Base-by-base conservation (phyloP, 2,113 vertebrate species). In the Myocastor coypus region DNA sequence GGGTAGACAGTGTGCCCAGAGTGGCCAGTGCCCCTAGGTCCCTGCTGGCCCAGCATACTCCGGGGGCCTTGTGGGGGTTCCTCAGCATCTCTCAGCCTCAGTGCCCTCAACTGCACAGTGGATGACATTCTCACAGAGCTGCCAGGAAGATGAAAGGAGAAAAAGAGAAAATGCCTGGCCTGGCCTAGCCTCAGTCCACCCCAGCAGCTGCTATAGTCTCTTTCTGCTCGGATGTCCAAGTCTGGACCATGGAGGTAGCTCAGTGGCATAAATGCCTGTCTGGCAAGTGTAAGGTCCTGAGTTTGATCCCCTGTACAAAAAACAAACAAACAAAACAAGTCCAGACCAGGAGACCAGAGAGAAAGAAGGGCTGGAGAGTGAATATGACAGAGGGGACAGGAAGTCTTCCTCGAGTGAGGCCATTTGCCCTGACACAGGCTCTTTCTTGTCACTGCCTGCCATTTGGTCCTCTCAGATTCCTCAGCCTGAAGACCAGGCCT, bases 351-450 rank as follows among this genome's bases (percentile, higher is more conserved):
- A 83, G 81, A 37, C 12, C 81, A 64, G 42, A 63, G 46, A 75
- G 40, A 11, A 89, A 55, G n/a, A 87, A 12, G 64, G 34, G 78
- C 37, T 37, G 50, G 55, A 30, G 7, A 90, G 22, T 3, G 10
- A 34, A 24, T 42, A 75, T 42, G 30, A 32, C 61, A 82, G 93
- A 82, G 68, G 83, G 68, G 92, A 77, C 75, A 81, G 96, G 92
- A 94, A 89, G 75, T 75, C 68, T 26, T 89, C 57, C 88, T 83
- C 66, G 7, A 24, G 24, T 1, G 73, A 87, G 89, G 89, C 66
- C 30, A 0, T 75, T 59, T 82, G 46, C 88, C 73, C 89, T 8
- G 16, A 83, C 63, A 80, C 52, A 89, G 78, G 63, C 34, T 63
- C 75, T n/a, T 57, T 64, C 28, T 93, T 19, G 46, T 50, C 61